These are phyloP conservation scores for Pristionchus japonicus DNA, from an alignment of 2,888 invertebrate genomes.

Conservation along the genomic window DNA sequence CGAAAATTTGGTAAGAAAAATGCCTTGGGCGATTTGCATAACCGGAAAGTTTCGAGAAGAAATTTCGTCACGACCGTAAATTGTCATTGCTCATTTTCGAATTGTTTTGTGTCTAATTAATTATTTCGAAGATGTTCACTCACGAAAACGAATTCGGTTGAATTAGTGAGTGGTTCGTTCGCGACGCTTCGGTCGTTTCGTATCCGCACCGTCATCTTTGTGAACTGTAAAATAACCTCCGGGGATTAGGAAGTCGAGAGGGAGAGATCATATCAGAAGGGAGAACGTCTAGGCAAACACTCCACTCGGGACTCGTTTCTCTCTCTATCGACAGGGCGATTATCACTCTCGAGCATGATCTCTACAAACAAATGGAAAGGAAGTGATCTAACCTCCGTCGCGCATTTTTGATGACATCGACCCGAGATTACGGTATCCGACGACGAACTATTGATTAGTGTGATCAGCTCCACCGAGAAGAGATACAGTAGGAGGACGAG, in stretches of 20 bases:
- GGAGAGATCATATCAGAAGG: background rate
- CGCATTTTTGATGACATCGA: conserved; percentile 42
- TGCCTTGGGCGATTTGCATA: too few species aligned
- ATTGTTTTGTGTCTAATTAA: background rate
- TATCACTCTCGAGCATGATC: conserved; percentile 39
- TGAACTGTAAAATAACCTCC: conserved; percentile 40
- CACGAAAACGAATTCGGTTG: conserved; percentile 34
- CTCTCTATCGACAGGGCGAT: conserved; percentile 37
- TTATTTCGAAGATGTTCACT: background rate
- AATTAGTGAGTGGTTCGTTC: conserved; percentile 25
- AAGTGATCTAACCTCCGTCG: conserved; percentile 41
- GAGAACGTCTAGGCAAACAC: conserved; percentile 22
- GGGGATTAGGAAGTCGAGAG: background rate
- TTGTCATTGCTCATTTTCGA: background rate
- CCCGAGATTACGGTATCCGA: conserved; percentile 28
- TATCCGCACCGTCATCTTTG: conserved; percentile 17
- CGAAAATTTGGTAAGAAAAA: too few species aligned
- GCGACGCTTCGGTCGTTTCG: conserved; percentile 38
- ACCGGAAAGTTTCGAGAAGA: background rate
- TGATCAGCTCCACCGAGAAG: background rate
- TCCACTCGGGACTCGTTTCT: conserved; percentile 14
- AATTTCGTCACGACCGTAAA: background rate
- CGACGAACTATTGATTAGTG: conserved; percentile 1
- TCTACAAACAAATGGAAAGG: background rate
- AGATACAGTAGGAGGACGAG: conserved; percentile 18